phyloP scores from a whole-genome alignment of 2,113 vertebrate species.

The Benitochromis conjunctus region DNA sequence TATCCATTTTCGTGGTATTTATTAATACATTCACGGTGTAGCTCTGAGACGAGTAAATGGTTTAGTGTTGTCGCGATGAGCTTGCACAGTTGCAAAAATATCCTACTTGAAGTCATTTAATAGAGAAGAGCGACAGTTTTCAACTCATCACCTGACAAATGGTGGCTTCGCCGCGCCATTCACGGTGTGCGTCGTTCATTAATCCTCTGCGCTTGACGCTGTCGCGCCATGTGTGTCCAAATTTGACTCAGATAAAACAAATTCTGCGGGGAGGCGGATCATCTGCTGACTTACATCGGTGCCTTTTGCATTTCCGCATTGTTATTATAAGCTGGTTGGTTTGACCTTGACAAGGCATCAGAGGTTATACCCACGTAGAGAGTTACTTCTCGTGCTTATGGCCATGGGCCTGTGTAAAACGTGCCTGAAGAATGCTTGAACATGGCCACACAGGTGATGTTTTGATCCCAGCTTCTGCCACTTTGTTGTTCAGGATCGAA shows the following conservation, averaged over 20 bases:
- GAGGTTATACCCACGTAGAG: conserved; percentile 29
- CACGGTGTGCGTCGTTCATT: background rate
- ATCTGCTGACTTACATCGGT: background rate
- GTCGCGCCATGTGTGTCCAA: background rate
- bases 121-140: background rate
- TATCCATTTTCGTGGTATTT: background rate
- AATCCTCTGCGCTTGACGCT: conserved; percentile 3
- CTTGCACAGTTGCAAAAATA: background rate
- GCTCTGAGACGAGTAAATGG: background rate
- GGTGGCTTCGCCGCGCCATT: background rate
- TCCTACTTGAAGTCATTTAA: background rate
- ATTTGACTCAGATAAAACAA: background rate
- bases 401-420: background rate
- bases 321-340: background rate
- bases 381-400: background rate
- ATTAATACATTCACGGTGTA: background rate
- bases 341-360: conserved; percentile 62
- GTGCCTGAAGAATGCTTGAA: background rate
- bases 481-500: background rate
- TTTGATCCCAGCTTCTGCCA: background rate
- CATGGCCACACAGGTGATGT: conserved; percentile 5
- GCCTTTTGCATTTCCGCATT: background rate
- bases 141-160: conserved; percentile 17
- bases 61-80: background rate
- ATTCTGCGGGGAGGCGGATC: background rate